Percentiles rank a stretch among this genome's conserved stretches.
phyloP scores from a whole-genome alignment of 2,888 invertebrate genomes.

The Caradrina clavipalpis region DNA sequence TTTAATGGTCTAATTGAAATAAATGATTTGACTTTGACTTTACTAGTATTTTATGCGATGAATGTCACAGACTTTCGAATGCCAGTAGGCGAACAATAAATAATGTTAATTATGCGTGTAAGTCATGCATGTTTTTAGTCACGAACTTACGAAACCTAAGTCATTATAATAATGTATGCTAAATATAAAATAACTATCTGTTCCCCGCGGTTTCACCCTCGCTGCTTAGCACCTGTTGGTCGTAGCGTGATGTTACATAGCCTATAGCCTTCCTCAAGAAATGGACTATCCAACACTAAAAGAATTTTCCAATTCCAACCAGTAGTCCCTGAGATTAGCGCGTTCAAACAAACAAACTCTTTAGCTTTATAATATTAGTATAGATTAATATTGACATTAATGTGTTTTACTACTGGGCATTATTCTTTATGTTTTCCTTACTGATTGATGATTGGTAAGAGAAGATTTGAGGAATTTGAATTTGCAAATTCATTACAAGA shows the following conservation, averaged over 20 bases:
- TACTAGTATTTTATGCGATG: constrained; percentile 1
- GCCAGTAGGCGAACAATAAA: neutral
- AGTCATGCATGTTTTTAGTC: constrained; percentile 27
- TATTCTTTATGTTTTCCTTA: constrained; percentile 5
- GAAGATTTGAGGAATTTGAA: constrained; percentile 11
- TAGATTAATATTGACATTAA: constrained; percentile 32
- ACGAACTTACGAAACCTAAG: constrained; percentile 3
- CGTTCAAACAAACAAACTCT: too few relatives aligned
- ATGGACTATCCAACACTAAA: too few relatives aligned
- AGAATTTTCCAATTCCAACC: too few relatives aligned
- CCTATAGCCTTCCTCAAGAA: too few relatives aligned
- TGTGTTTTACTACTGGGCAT: constrained; percentile 19
- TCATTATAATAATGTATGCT: constrained; percentile 27
- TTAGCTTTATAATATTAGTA: too few relatives aligned
- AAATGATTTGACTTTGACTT: too few relatives aligned
- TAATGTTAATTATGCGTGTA: constrained; percentile 6
- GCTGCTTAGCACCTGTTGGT: too few relatives aligned
- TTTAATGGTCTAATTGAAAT: too few relatives aligned
- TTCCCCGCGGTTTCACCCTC: too few relatives aligned
- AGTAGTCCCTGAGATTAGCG: too few relatives aligned
- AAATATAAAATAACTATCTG: constrained; percentile 28
- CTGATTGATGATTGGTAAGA: constrained; percentile 6
- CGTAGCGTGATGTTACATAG: too few relatives aligned
- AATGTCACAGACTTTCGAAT: neutral
- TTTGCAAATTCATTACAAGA: neutral